Evolutionary conservation across 2,888 invertebrate genomes (phyloP).

Genomic region (Leucophora obtusa): DNA sequence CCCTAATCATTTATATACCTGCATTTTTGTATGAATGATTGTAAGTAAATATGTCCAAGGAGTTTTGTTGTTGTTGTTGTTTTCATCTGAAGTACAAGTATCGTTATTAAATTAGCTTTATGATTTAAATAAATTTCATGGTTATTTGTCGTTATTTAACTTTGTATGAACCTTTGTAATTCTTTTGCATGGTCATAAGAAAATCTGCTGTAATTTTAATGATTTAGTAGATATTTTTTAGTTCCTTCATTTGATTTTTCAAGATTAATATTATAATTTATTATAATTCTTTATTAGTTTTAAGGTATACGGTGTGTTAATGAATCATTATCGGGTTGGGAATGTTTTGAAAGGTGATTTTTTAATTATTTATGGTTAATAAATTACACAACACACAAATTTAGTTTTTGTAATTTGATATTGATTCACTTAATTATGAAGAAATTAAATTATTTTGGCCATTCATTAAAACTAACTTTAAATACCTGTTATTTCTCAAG

Average conservation of each 20-base stretch:
- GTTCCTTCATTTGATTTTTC: neutral
- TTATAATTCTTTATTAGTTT: neutral
- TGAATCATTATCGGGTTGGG: constrained; percentile 60
- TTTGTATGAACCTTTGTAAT: constrained; percentile 2
- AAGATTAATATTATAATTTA: neutral
- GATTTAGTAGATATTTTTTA: constrained; percentile 19
- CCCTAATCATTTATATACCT: constrained; percentile 26
- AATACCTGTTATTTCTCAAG: too few relatives aligned
- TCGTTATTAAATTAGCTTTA: constrained; percentile 58
- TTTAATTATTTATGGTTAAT: neutral
- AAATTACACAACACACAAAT: neutral
- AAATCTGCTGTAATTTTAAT: constrained; percentile 14
- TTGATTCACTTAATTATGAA: too few relatives aligned
- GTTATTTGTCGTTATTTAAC: constrained; percentile 57
- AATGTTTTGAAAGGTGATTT: constrained; percentile 17
- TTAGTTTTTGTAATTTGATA: neutral
- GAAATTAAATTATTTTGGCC: too few relatives aligned
- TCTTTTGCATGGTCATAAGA: neutral
- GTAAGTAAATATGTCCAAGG: neutral
- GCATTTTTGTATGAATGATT: constrained; percentile 8
- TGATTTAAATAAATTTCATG: constrained; percentile 62
- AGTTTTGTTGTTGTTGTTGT: neutral
- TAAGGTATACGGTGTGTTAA: constrained; percentile 54
- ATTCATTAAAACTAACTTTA: too few relatives aligned
- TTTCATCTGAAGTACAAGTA: constrained; percentile 14